Evolutionary conservation across 2,888 invertebrate species (phyloP).

Genomic region (Drosophila affinis): DNA sequence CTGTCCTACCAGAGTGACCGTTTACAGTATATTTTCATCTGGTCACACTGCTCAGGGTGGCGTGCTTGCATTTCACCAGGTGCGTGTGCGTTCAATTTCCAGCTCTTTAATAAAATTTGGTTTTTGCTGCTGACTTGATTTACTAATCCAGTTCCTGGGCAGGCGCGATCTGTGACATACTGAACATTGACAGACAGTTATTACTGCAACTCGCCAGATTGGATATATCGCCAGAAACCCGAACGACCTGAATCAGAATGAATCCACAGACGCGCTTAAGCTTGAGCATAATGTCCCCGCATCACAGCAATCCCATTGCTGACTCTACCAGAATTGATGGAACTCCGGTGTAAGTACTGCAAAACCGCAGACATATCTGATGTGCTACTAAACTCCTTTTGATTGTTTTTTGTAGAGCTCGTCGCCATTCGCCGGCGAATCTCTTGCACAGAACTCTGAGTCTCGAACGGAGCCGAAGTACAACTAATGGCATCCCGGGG

Average conservation of each 20-base stretch:
- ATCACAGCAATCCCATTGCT: constrained; percentile 76
- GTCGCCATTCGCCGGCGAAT: constrained; percentile 55
- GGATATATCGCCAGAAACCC: background rate
- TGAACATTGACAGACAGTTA: constrained; percentile 3
- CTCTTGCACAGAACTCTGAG: constrained; percentile 42
- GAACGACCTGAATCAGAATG: constrained; percentile 47
- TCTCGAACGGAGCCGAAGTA: constrained; percentile 49
- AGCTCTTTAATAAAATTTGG: too few relatives aligned
- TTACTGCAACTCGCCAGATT: background rate
- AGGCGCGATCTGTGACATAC: background rate
- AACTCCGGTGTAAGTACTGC: constrained; percentile 60
- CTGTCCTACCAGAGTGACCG: too few relatives aligned
- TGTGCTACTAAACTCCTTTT: constrained; percentile 4
- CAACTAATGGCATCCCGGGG: constrained; percentile 48
- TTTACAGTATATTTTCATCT: too few relatives aligned
- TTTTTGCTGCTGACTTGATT: background rate
- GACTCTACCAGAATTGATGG: constrained; percentile 81
- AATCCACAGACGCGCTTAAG: constrained; percentile 75
- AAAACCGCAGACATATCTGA: background rate
- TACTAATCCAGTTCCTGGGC: background rate
- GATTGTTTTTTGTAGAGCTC: constrained; percentile 34
- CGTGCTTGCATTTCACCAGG: too few relatives aligned
- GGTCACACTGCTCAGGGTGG: too few relatives aligned
- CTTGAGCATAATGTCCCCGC: constrained; percentile 68
- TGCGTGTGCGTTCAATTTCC: too few relatives aligned